Evolutionary conservation across 2,113 vertebrate genomes (phyloP).

Genomic region (Hoplias malabaricus): DNA sequence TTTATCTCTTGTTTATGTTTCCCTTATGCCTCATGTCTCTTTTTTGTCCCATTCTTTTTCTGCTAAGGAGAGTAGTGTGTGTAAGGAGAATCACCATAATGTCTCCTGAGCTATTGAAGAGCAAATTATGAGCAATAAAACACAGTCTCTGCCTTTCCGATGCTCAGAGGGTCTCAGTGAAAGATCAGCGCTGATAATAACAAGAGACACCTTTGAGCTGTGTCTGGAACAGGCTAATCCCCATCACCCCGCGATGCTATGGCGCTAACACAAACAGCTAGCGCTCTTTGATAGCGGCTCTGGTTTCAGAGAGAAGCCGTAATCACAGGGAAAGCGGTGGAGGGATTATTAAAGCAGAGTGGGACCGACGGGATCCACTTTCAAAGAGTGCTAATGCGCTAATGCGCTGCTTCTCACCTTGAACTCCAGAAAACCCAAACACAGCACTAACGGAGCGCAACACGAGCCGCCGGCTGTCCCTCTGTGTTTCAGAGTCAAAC

Average conservation of each 20-base stretch:
- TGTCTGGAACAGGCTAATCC: conserved; percentile 8
- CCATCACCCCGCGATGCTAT: neutral
- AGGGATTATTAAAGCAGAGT: conserved; percentile 21
- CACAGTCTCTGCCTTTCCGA: conserved; percentile 9
- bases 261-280: neutral
- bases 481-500: neutral
- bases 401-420: neutral
- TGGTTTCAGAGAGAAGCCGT: conserved; percentile 31
- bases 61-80: too few species aligned
- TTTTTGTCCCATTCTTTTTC: too few species aligned
- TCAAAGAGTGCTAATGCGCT: conserved; percentile 16
- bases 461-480: neutral
- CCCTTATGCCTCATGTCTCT: too few species aligned
- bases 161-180: conserved; percentile 18
- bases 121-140: too few species aligned
- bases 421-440: neutral
- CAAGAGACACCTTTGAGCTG: conserved; percentile 12
- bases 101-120: too few species aligned
- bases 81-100: too few species aligned
- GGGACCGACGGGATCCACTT: conserved; percentile 12
- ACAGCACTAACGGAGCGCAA: neutral
- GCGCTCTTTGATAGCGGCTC: conserved; percentile 28
- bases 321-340: conserved; percentile 27
- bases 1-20: too few species aligned
- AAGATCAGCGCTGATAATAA: neutral